Conservation (phyloP, 2,797 vertebrate species). For the Tokudaia muenninki region DNA sequence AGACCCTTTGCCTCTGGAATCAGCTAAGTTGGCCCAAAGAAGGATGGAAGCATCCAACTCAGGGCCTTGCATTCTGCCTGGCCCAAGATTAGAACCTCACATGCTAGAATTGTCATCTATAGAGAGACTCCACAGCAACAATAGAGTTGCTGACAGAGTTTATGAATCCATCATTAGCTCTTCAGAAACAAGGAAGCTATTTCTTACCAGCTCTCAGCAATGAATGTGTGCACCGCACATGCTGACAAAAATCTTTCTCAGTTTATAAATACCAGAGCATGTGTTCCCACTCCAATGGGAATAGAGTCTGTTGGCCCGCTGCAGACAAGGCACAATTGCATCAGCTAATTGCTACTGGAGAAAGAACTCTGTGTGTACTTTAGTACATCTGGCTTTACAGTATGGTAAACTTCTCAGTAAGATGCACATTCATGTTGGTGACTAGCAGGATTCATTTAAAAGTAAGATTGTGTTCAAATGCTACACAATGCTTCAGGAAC, state of each 20-base stretch:
- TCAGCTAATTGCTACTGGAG: conserved; percentile 71
- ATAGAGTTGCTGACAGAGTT: conserved; percentile 65
- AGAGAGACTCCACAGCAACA: conserved; percentile 34
- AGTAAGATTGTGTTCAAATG: conserved; percentile 25
- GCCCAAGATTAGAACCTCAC: not conserved
- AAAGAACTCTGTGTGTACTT: conserved; percentile 12
- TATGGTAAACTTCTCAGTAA: not conserved
- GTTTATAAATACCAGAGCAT: conserved; percentile 80
- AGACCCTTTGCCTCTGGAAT: not conserved
- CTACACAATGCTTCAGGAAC: conserved; percentile 19
- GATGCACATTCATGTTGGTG: not conserved
- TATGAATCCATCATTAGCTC: conserved; percentile 63
- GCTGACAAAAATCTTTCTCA: conserved; percentile 75
- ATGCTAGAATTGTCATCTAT: not conserved
- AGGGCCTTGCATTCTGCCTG: not conserved
- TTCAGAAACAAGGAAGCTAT: conserved; percentile 61
- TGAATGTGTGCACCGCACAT: conserved; percentile 21
- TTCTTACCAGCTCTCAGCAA: conserved; percentile 36
- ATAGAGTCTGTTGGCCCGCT: conserved; percentile 38
- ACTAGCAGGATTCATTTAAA: not conserved
- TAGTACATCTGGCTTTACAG: conserved; percentile 62
- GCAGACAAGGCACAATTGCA: conserved; percentile 64
- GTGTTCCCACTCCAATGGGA: conserved; percentile 60
- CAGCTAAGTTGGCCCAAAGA: not conserved
- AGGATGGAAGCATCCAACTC: not conserved